Base-by-base conservation (phyloP, 2,888 invertebrate genomes). In the Drosophila setosimentum region DNA sequence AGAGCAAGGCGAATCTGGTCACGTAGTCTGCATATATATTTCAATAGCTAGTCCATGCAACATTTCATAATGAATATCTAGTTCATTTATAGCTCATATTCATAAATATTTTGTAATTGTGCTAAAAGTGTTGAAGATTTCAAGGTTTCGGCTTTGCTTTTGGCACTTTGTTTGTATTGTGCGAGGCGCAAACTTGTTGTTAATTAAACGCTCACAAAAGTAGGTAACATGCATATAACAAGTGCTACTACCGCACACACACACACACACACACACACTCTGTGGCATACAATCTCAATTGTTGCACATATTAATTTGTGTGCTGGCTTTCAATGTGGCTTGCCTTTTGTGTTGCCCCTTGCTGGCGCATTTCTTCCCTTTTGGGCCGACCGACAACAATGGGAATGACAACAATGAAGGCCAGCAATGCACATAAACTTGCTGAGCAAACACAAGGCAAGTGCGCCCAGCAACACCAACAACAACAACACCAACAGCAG, bases 171-270 rank as follows among this genome's bases (percentile, higher is more conserved):
- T 72, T 70, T 66, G 60, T 42, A 32, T 73, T 71, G 68, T 65
- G 49, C 69, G 65, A 63, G 75, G 75, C 64, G 68, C 67, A 76
- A 76, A 73, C 77, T 88, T 86, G 83, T 84, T 86, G 89, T 84
- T 88, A 88, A 84, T 84, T 84, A 84, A 84, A 88, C 88, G 89
- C 83, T 77, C 87, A 88, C 89, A 88, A 83, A 84, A 83, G 89
- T 84, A 83, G 83, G 83, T 88, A 84, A 83, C 89, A 80, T 83
- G 83, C 83, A 83, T 83, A 83, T 88, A 77, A 77, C 77, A 77
- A 78, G 77, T 29, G 58, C 54, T 59, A 70, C 54, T 65, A 55
- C 51, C 32, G 37, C 48, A 58, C 49, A 42, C 21, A 21, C 27
- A 33, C 37, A 18, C 53, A 49, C 21, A 35, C 55, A 33, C 27